A percentile compares a stretch with the other conserved stretches of the same genome.
Evolutionary conservation across 2,888 invertebrate genomes (phyloP).

Genomic region (Rapana venosa): DNA sequence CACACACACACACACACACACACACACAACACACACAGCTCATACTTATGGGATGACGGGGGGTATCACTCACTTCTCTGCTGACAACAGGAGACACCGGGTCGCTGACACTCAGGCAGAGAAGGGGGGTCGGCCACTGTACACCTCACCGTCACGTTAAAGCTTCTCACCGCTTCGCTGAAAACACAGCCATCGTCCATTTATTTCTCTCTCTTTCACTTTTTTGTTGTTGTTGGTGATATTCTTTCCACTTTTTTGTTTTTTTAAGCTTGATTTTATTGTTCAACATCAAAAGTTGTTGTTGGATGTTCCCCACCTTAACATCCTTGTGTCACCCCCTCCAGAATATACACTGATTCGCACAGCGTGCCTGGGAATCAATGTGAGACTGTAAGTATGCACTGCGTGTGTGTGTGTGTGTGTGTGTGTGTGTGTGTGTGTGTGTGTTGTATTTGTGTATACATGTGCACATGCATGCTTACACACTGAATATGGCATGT

Average conservation of each 20-base stretch:
- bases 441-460: neutral
- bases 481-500: neutral
- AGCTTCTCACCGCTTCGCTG: constrained; percentile 35
- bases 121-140: neutral
- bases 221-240: neutral
- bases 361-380: no score
- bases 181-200: neutral
- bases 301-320: no score
- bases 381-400: no score
- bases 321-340: no score
- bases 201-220: neutral
- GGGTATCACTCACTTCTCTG: no score
- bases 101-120: constrained; percentile 19
- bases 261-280: no score
- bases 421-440: neutral
- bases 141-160: constrained; percentile 13
- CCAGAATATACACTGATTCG: no score
- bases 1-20: no score
- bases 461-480: neutral
- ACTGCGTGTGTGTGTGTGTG: neutral
- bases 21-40: no score
- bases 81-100: neutral
- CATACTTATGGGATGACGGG: no score
- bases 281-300: no score
- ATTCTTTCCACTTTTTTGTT: no score